phyloP scores from a whole-genome alignment of 2,113 vertebrate species.

The Peromyscus polionotus region DNA sequence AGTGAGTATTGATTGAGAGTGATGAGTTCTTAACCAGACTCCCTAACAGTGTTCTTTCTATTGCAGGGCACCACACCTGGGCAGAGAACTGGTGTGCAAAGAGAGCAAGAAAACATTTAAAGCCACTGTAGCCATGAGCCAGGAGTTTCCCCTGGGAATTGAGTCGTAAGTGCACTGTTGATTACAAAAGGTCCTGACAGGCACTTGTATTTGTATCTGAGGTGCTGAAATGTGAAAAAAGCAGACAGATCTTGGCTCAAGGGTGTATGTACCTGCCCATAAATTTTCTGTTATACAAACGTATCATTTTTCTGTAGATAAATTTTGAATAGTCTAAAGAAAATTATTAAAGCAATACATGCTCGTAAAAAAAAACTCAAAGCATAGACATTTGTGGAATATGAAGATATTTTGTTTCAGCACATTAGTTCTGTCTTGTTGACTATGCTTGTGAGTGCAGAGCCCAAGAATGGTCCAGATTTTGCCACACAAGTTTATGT shows the following conservation, averaged over 20 bases:
- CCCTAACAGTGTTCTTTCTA: background rate
- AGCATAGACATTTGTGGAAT: background rate
- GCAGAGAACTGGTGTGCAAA: conserved; percentile 98
- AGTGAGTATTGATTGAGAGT: background rate
- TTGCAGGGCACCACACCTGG: conserved; percentile 96
- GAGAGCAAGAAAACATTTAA: conserved; percentile 99
- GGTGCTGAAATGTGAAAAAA: conserved; percentile 4
- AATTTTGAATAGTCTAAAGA: background rate
- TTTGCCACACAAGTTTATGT: conserved; percentile 25
- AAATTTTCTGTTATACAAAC: conserved; percentile 30
- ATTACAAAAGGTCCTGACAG: background rate
- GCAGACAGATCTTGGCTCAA: background rate
- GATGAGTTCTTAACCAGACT: background rate
- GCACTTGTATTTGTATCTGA: background rate
- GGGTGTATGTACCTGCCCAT: background rate
- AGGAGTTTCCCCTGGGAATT: conserved; percentile 97
- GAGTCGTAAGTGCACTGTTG: conserved; percentile 93
- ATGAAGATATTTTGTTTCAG: conserved; percentile 23
- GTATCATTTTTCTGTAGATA: background rate
- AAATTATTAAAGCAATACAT: background rate
- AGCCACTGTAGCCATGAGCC: conserved; percentile 99
- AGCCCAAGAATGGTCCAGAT: background rate
- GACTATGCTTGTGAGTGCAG: background rate
- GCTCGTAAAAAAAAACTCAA: background rate
- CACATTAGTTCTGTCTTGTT: background rate